Evolutionary conservation across 1,140 invertebrate genomes (phyloP), one percentile per base, ranked within the genome.

Genomic region (Drosophila chauvacae): DNA sequence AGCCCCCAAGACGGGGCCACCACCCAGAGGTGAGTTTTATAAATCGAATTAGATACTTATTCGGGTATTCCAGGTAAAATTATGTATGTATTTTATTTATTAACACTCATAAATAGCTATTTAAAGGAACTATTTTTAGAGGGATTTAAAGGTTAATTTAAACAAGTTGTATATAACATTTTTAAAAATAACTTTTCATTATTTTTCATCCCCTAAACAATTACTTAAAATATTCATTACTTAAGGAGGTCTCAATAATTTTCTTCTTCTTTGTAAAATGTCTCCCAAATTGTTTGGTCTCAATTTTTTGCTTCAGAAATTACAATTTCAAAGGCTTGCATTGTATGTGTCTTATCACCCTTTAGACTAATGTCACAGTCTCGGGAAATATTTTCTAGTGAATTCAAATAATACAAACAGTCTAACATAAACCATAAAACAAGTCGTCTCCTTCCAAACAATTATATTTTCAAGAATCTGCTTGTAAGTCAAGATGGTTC

Each of bases 1-100:
- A 13, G 71, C 87, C 1, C 91, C 91, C 7, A 92, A 92, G 50
- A 45, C 91, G 18, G 91, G 91, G 1, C 91, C 91, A 26, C 91
- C 91, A 39, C 91, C 91, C 4, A 74, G 91, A 83, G 91, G 91
- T 92, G 56, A 83, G 90, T 83, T 66, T 1, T 13, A 14, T 9
- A 6, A 10, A 44, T 4, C 4, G 7, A 7, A 7, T n/a, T 13
- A 28, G 1, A 10, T 14, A 9, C 7, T 2, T n/a, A 1, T 7
- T 7, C 0, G 14, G 33, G 53, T 44, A 18, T 26, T 7, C 2
- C 20, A 35, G 62, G 39, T 64, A 62, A 55, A 55, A 16, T 20
- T 10, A 5, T 10, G 9, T 16, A 37, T 55, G 3, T 23, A 16
- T 37, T 37, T 0, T 10, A 55, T 14, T 2, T 55, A 16, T 4